Evolutionary conservation across 2,888 invertebrate genomes (phyloP).

Genomic region (Philereme transversata): DNA sequence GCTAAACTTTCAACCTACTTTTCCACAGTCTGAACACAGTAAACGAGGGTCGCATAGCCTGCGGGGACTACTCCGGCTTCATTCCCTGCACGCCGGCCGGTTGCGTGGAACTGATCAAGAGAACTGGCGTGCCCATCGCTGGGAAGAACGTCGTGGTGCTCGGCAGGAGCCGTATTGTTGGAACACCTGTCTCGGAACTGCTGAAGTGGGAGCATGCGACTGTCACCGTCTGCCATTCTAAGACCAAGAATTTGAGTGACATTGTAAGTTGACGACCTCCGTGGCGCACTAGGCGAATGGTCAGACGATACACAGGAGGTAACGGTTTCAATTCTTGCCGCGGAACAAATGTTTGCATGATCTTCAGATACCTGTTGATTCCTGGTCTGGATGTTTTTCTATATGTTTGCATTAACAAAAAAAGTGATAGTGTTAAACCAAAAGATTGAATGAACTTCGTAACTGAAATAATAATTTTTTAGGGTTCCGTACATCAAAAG

Average conservation of each 20-base stretch:
- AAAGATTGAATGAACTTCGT: too few relatives aligned
- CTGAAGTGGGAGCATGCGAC: slow-evolving; percentile 99
- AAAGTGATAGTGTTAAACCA: too few relatives aligned
- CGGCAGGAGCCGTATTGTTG: slow-evolving; percentile 98
- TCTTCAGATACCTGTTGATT: too few relatives aligned
- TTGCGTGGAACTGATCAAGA: slow-evolving; percentile 95
- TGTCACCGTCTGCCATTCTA: slow-evolving; percentile 98
- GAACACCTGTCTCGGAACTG: slow-evolving; percentile 96
- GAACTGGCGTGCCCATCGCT: slow-evolving; percentile 89
- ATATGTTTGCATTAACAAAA: too few relatives aligned
- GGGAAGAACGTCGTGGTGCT: slow-evolving; percentile 96
- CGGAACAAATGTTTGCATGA: too few relatives aligned
- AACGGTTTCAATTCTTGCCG: too few relatives aligned
- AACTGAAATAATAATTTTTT: too few relatives aligned
- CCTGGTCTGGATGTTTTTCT: too few relatives aligned
- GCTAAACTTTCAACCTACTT: not conserved
- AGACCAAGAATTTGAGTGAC: slow-evolving; percentile 91
- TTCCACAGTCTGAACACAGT: slow-evolving; percentile 91
- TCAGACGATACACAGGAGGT: too few relatives aligned
- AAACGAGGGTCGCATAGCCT: slow-evolving; percentile 96
- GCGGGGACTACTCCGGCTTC: slow-evolving; percentile 95
- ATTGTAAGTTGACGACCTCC: slow-evolving; percentile 79
- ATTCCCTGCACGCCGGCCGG: slow-evolving; percentile 98
- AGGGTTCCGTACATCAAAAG: too few relatives aligned
- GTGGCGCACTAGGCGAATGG: too few relatives aligned